Base-by-base conservation (phyloP, 1,140 invertebrate species). In the Nixonia krombeini region DNA sequence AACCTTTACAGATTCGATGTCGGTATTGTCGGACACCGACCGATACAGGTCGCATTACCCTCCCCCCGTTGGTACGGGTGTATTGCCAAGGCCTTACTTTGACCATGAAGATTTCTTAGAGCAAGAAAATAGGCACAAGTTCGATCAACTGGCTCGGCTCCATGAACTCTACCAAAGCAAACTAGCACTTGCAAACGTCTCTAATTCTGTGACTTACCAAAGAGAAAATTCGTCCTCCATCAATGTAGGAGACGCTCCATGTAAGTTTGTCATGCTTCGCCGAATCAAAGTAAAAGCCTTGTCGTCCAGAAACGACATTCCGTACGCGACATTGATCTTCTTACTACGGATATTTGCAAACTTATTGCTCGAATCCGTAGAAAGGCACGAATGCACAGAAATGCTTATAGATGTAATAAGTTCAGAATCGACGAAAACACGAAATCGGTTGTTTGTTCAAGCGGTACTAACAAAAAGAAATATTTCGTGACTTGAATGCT, bases 21-120 rank as follows among this genome's bases (percentile, higher is more conserved):
- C 91, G 2, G 87, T 91, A 66, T 90, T 89, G 78, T 94, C 90
- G 61, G 91, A 92, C 82, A 87, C 91, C 31, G 91, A 92, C 65
- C 84, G 90, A 52, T 84, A 84, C 65, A 78, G 76, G 44, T 76
- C 83, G 1, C 82, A 85, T 17, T 84, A 83, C 58, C 78, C 79
- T 16, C 75, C 79, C 0, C 76, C 81, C 5, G 75, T 73, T 1
- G 77, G 78, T 6, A 72, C 72, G 40, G 81, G 82, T 38, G 77
- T 84, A 15, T 37, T 82, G n/a, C 81, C 80, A 1, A 78, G 80
- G 52, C 80, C 81, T 9, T 85, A 84, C 41, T 84, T 83, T 50
- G 81, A 85, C 66, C 79, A 86, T 73, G 82, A 84, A 26, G 81
- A 84, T 47, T 81, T 83, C 55, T 74, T 83, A 8, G 82, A 85